Evolutionary conservation across 37 sponge, comb jelly and placozoan species (phyloP).

Genomic region (Corticium candelabrum): DNA sequence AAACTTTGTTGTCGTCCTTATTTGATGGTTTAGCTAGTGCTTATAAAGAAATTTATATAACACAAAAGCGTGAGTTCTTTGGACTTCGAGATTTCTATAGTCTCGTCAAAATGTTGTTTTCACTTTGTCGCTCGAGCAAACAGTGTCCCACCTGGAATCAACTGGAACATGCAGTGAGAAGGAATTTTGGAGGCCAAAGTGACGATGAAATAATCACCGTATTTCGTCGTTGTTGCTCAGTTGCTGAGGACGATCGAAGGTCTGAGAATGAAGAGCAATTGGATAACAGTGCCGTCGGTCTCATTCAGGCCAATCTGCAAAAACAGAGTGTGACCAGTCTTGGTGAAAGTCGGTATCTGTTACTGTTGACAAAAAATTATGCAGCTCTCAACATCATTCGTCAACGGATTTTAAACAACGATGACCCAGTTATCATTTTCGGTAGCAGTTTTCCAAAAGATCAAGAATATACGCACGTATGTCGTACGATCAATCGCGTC

Average conservation of each 20-base stretch:
- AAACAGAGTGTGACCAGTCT: background rate
- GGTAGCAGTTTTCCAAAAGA: slow-evolving; percentile 61
- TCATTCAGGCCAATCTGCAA: slow-evolving; percentile 3
- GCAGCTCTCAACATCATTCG: slow-evolving; percentile 1
- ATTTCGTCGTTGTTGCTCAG: slow-evolving; percentile 5
- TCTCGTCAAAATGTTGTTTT: slow-evolving; percentile 16
- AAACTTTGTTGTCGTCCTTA: background rate
- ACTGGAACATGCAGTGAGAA: slow-evolving; percentile 21
- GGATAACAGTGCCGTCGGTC: background rate
- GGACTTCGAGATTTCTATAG: slow-evolving; percentile 36
- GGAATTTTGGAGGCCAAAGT: slow-evolving; percentile 38
- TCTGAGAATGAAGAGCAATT: background rate
- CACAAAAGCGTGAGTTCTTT: slow-evolving; percentile 8
- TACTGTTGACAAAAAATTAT: background rate
- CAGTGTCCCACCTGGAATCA: background rate
- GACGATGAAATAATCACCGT: slow-evolving; percentile 29
- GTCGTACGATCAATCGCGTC: slow-evolving; percentile 43
- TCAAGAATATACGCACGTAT: slow-evolving; percentile 45
- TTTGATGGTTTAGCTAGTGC: slow-evolving; percentile 36
- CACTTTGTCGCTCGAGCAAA: slow-evolving; percentile 8
- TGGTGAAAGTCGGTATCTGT: slow-evolving; percentile 2
- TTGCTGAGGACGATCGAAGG: background rate
- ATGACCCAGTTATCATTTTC: slow-evolving; percentile 26
- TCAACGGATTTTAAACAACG: background rate
- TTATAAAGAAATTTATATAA: slow-evolving; percentile 36